Evolutionary conservation across 2,113 vertebrate genomes (phyloP).

Genomic region (Channa argus): DNA sequence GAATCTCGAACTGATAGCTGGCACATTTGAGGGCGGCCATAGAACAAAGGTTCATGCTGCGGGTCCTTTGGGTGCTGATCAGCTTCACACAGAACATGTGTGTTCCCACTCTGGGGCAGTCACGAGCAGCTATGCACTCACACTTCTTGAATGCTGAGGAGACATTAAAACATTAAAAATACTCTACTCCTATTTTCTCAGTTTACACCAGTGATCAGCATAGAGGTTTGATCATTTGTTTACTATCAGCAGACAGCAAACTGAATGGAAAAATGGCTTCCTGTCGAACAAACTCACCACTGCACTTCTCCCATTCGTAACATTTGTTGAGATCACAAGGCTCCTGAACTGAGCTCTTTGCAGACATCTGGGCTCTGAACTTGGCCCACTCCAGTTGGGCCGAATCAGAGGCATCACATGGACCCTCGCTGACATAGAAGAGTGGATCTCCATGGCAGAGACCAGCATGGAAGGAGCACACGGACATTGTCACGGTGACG

Average conservation of each 20-base stretch:
- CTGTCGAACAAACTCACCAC: conserved; percentile 77
- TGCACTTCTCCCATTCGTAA: conserved; percentile 93
- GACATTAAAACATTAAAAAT: neutral
- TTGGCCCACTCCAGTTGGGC: conserved; percentile 83
- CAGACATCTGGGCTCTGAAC: conserved; percentile 85
- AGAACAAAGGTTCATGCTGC: conserved; percentile 69
- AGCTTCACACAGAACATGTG: conserved; percentile 76
- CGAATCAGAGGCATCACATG: conserved; percentile 70
- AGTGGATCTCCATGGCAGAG: conserved; percentile 86
- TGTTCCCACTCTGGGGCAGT: conserved; percentile 46
- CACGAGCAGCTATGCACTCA: conserved; percentile 60
- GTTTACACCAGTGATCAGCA: neutral
- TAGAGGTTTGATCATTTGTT: no score
- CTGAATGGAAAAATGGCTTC: neutral
- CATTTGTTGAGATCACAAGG: conserved; percentile 88
- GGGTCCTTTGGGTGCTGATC: conserved; percentile 36
- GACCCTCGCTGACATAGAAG: conserved; percentile 83
- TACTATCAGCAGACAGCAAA: no score
- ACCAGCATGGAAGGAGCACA: conserved; percentile 85
- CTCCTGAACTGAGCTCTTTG: conserved; percentile 81
- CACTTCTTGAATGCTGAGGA: conserved; percentile 69
- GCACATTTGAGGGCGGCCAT: conserved; percentile 72
- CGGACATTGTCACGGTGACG: conserved; percentile 80
- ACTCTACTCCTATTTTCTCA: no score
- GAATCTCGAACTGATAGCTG: conserved; percentile 67